phyloP scores from a whole-genome alignment of 2,888 invertebrate genomes.

The Loripinus fragilis region DNA sequence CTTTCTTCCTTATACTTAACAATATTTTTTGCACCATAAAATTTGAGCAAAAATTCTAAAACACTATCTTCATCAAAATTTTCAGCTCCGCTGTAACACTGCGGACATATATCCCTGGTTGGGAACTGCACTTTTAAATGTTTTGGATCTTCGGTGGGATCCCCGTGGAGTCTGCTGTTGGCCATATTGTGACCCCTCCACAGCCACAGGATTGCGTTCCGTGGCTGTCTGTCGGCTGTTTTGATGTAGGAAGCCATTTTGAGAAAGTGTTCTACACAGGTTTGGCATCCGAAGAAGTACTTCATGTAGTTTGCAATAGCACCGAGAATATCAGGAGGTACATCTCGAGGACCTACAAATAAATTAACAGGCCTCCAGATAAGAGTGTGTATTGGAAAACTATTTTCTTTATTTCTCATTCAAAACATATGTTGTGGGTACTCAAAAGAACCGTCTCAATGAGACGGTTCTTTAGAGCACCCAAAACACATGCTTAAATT shows the following conservation, averaged over 20 bases:
- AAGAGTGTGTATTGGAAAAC: too few relatives aligned
- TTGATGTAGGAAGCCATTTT: conserved; percentile 91
- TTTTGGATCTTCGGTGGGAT: conserved; percentile 93
- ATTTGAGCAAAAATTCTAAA: conserved; percentile 67
- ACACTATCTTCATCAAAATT: conserved; percentile 66
- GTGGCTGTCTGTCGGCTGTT: conserved; percentile 88
- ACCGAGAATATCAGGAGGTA: conserved; percentile 64
- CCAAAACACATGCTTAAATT: too few relatives aligned
- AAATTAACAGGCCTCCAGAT: too few relatives aligned
- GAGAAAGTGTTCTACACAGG: conserved; percentile 95
- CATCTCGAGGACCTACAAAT: conserved; percentile 56
- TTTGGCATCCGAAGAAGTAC: conserved; percentile 96
- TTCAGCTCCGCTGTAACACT: conserved; percentile 66
- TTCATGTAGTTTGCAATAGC: conserved; percentile 88
- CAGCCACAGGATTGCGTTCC: conserved; percentile 93
- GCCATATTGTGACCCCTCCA: conserved; percentile 97
- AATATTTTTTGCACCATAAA: conserved; percentile 71
- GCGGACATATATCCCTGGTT: conserved; percentile 87
- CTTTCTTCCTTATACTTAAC: conserved; percentile 31
- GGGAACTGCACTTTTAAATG: conserved; percentile 97
- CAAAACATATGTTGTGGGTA: too few relatives aligned
- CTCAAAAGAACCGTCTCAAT: too few relatives aligned
- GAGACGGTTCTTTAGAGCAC: too few relatives aligned
- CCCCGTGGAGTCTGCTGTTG: conserved; percentile 93
- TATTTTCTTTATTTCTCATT: too few relatives aligned